Evolutionary conservation across 2,113 vertebrate species (phyloP), one percentile per base, ranked within the genome.

Genomic region (Ochotona princeps): DNA sequence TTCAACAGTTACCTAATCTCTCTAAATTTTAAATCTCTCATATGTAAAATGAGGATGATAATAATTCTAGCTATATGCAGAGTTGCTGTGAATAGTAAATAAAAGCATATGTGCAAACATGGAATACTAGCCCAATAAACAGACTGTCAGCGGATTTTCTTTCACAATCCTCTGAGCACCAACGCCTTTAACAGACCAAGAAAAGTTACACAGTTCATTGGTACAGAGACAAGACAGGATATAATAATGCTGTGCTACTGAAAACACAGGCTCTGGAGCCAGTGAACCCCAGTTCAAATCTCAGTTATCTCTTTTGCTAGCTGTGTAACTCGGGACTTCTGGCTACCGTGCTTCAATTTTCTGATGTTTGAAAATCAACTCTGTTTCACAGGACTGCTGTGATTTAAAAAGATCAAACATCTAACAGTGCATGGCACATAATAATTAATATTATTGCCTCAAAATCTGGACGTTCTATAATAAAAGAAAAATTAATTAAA

Each of bases 401-500:
- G 66, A 38, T 12, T 83, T 90, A 23, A 90, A 75, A 91, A 89
- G 26, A 7, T 54, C 89, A 69, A 79, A 60, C 17, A 44, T 20
- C 1, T 20, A 61, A 44, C 54, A 49, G 32, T 30, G 32, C 7
- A 32, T 75, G 44, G 32, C 32, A 65, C 35, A 35, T 35, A 73
- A 65, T 66, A 79, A 49, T 18, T 57, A 92, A 57, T 69, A 66
- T 23, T 72, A 75, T 6, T 38, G 35, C 17, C 30, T 47, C 60
- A 67, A 92, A 87, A 81, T 10, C 72, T 11, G 26, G 11, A 95
- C 54, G 30, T 61, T 90, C 44, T 81, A 80, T 89, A 87, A 73
- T 84, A 78, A 90, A 89, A 80, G 57, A 67, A 87, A 88, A 18
- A 7, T 83, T 47, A 89, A 60, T 26, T 93, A 88, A 60, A 38